Evolutionary conservation across 2,797 vertebrate genomes (phyloP), one percentile per base, ranked within the genome.

Genomic region (Microchirus variegatus): DNA sequence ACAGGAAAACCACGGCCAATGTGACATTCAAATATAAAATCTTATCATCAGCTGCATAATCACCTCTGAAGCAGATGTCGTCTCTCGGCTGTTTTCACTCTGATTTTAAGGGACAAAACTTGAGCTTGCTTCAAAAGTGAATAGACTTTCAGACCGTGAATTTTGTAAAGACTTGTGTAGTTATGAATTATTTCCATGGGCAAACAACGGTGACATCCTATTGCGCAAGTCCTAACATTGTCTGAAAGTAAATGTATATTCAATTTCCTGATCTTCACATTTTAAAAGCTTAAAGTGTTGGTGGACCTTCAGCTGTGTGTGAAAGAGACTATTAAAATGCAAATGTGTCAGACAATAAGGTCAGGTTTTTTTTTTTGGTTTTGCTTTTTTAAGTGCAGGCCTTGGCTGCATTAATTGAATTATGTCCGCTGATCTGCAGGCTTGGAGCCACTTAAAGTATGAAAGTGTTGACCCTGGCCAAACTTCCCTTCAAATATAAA

Each of bases 401-500:
- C 87, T 86, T 83, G 85, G 80, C 61, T 9, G 43, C 70, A 68
- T 89, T 89, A 87, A 91, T 89, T 84, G 76, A 89, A 91, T 90
- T 67, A 87, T 82, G 67, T 59, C 51, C 51, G 74, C 57, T 81
- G 46, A 73, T 70, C 58, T 72, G 61, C 44, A 78, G 56, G 58
- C 63, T 59, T 11, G 17, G 47, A 64, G 49, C 53, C n/a, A 19
- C 63, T 67, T 73, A 69, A 75, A 75, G 64, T 77, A 72, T 42
- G 65, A 59, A 4, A 2, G 52, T 19, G 45, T 41, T 9, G 47
- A 37, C 46, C 53, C 49, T 52, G 55, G 57, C 44, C 59, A 71
- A 60, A 56, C 60, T 60, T 59, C 10, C 40, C 19, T 38, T 72
- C 42, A 64, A 53, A 16, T 41, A 49, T 5, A 13, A 13, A 13